These are phyloP conservation scores for Xenotilapia flavipinnis DNA, from an alignment of 2,113 vertebrate species.

Conservation along the genomic window DNA sequence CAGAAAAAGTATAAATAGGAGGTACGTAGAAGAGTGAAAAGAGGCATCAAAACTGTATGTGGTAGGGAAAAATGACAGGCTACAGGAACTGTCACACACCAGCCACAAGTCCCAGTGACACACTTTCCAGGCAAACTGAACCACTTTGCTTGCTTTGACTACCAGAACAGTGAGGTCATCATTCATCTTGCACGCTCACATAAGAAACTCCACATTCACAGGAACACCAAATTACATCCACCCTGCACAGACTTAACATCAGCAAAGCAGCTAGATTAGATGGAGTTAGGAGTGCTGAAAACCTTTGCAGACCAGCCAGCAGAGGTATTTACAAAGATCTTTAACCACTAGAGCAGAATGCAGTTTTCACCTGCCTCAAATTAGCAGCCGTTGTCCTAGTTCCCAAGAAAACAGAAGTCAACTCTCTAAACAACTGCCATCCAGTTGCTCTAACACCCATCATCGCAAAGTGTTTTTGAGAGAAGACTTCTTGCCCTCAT, in stretches of 20 bases:
- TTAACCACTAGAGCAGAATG: neutral
- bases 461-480: neutral
- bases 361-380: neutral
- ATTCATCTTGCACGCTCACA: neutral
- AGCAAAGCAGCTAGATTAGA: neutral
- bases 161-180: neutral
- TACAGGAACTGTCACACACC: neutral
- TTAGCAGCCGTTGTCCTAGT: neutral
- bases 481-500: neutral
- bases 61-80: neutral
- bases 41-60: neutral
- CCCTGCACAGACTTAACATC: neutral
- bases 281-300: neutral
- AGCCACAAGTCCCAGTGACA: neutral
- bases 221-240: neutral
- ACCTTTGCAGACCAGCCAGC: neutral
- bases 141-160: neutral
- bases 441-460: neutral
- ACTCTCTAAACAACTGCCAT: neutral
- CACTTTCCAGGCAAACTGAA: neutral
- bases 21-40: neutral
- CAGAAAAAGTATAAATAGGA: neutral
- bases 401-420: neutral
- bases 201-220: neutral
- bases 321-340: neutral